These are phyloP conservation scores for Pica pica DNA, from an alignment of 2,113 vertebrate species.

Conservation along the genomic window DNA sequence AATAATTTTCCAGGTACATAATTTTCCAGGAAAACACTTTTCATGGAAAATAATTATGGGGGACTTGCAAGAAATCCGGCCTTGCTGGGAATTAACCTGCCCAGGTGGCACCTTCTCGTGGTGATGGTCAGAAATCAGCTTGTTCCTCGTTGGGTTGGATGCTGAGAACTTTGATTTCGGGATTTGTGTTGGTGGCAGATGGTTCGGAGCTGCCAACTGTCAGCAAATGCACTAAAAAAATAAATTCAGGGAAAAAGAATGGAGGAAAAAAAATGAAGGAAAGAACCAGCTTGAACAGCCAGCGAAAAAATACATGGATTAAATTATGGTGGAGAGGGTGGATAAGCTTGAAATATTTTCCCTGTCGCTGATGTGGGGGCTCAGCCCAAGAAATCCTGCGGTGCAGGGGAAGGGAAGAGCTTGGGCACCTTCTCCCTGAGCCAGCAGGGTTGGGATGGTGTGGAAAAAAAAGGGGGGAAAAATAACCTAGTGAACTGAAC, in stretches of 20 bases:
- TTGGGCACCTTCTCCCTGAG: not conserved
- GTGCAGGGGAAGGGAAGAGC: not conserved
- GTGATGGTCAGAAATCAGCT: not conserved
- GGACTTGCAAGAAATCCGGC: not conserved
- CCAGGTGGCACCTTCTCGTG: not conserved
- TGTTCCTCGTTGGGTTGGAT: not conserved
- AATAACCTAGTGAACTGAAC: not conserved
- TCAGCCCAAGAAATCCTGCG: not conserved
- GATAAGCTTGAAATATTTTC: not conserved
- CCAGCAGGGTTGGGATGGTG: rapidly evolving
- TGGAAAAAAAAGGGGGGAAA: rapidly evolving
- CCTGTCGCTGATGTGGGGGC: rapidly evolving
- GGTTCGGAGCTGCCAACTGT: constrained; percentile 32
- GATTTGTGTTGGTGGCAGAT: not conserved
- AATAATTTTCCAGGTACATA: not conserved
- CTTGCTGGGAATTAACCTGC: not conserved
- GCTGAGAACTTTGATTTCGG: not conserved
- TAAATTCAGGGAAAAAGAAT: not conserved
- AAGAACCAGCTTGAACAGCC: not conserved
- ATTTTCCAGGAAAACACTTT: not conserved
- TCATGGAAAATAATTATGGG: rapidly evolving
- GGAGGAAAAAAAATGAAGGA: not conserved
- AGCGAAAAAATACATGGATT: not conserved
- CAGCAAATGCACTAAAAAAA: not conserved
- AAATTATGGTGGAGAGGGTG: not conserved